Evolutionary conservation across 2,113 vertebrate species (phyloP), one percentile per base, ranked within the genome.

Genomic region (Scomber japonicus): DNA sequence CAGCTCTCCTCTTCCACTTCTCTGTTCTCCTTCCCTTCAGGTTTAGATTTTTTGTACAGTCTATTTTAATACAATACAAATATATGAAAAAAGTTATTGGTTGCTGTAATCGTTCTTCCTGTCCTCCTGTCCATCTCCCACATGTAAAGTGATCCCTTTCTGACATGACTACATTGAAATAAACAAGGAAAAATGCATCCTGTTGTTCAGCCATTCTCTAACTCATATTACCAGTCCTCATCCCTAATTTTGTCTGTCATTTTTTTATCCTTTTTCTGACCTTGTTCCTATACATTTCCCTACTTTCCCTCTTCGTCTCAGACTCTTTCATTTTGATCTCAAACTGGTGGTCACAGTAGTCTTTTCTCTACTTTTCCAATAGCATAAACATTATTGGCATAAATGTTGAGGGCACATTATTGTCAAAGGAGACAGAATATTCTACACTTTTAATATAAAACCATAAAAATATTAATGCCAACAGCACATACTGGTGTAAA

Each of bases 1-100:
- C 78, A 84, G 82, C 79, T 77, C 75, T 85, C 62, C 64, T 82
- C 78, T 50, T 65, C 77, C 65, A 48, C 67, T 61, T 64, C 49
- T 66, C 69, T 44, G 44, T 69, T 63, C 15, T 71, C 49, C 67
- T 40, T 56, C 50, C 59, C 17, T 50, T 65, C 1, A 40, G 35
- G 35, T 40, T 40, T 40, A 8, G 35, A 8, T 40, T 40, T 40
- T 40, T 40, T 40, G 8, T 40, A 7, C 35, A 40, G 9, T 40
- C 6, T 40, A 9, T 40, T 40, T 35, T 40, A 40, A 40, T 40
- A 9, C 6, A 40, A 9, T 40, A 40, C 35, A 40, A 40, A 40
- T 40, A 7, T 40, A 40, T 40, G 17, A 8, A 16, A 40, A 40
- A 40, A 8, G 35, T 40, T 40, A 40, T 40, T 24, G 46, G 56